A percentile compares a stretch with the other conserved stretches of the same genome.
Conservation (phyloP, 2,888 invertebrate genomes). For the Drosophila stalkeri region DNA sequence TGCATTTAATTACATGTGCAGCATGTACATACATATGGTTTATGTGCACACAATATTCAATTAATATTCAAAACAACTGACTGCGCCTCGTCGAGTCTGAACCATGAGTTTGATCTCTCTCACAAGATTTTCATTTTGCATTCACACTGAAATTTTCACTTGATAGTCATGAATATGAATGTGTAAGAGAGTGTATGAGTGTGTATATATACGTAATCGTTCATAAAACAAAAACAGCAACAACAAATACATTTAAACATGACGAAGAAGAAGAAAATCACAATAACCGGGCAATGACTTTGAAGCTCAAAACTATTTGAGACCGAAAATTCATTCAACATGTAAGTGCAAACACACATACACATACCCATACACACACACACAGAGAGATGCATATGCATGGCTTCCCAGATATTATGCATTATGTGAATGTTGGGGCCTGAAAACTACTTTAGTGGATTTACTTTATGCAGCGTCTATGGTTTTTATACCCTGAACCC, state of each 20-base stretch:
- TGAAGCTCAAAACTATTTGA: constrained; percentile 20
- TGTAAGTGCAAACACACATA: not conserved
- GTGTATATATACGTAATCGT: constrained; percentile 36
- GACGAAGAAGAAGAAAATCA: constrained; percentile 14
- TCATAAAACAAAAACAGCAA: constrained; percentile 23
- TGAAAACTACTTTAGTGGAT: not conserved
- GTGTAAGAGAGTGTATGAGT: constrained; percentile 16
- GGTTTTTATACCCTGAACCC: too few species aligned
- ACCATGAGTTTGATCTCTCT: constrained; percentile 18
- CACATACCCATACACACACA: not conserved
- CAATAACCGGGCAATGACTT: constrained; percentile 41
- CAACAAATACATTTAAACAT: constrained; percentile 27
- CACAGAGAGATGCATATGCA: not conserved
- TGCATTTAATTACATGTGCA: constrained; percentile 17
- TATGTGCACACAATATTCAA: constrained; percentile 10
- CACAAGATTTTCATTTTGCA: constrained; percentile 70
- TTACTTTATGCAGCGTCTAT: constrained; percentile 4
- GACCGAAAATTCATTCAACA: constrained; percentile 23
- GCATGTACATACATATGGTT: constrained; percentile 4
- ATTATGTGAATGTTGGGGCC: constrained; percentile 4
- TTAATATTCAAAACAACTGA: constrained; percentile 16
- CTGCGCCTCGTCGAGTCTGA: constrained; percentile 12
- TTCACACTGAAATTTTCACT: constrained; percentile 68
- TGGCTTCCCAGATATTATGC: constrained; percentile 5
- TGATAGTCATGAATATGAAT: constrained; percentile 51